phyloP scores from a whole-genome alignment of 2,797 vertebrate genomes.

The Acomys russatus region DNA sequence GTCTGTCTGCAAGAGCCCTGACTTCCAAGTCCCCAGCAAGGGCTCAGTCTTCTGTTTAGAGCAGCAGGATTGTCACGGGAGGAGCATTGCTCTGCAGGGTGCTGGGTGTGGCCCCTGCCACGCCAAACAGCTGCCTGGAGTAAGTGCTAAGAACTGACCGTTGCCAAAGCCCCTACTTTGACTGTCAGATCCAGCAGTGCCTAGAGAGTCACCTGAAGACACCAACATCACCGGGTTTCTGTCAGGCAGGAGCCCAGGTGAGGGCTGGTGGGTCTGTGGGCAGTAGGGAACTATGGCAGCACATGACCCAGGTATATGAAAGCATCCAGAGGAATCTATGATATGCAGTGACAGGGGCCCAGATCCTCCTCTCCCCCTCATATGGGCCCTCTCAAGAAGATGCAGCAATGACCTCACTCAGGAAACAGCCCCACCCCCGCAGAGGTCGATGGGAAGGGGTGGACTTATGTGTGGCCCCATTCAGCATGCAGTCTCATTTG shows the following conservation, averaged over 20 bases:
- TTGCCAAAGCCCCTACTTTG: neutral
- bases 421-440: neutral
- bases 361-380: neutral
- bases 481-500: neutral
- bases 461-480: neutral
- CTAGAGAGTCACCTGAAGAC: accelerated
- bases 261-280: neutral
- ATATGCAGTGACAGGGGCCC: neutral
- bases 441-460: neutral
- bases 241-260: neutral
- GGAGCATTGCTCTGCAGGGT: neutral
- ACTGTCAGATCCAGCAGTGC: too few relatives aligned
- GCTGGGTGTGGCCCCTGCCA: neutral
- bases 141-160: accelerated
- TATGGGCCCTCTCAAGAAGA: too few relatives aligned
- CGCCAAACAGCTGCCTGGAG: neutral
- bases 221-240: neutral
- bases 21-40: neutral
- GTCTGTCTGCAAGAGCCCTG: neutral
- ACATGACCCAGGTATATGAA: too few relatives aligned
- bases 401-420: neutral
- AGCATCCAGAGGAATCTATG: accelerated
- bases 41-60: neutral
- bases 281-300: neutral
- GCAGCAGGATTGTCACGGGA: neutral